A percentile compares a stretch with the other conserved stretches of the same genome.
Conservation (phyloP, 2,113 vertebrate genomes). For the Podarcis cretensis region DNA sequence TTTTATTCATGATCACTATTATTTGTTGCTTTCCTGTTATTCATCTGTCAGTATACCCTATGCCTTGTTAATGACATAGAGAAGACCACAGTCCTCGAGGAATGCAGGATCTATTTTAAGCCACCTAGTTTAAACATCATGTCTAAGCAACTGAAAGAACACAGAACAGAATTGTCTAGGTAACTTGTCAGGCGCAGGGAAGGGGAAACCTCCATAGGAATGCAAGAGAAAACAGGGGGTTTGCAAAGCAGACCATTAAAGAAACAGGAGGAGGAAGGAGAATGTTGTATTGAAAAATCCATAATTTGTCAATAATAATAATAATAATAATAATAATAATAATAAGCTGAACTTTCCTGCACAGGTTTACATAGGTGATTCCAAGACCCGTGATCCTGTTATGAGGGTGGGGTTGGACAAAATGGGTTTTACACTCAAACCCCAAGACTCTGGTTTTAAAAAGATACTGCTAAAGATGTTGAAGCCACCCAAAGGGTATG, state of each 20-base stretch:
- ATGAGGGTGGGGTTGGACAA: no score
- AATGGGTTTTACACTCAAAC: no score
- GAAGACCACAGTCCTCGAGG: not conserved
- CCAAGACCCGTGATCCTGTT: not conserved
- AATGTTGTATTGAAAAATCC: not conserved
- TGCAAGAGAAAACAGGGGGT: not conserved
- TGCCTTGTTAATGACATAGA: not conserved
- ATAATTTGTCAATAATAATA: not conserved
- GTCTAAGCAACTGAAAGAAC: not conserved
- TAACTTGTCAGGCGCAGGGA: not conserved
- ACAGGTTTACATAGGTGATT: not conserved
- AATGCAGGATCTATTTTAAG: slow-evolving; percentile 19
- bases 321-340: no score
- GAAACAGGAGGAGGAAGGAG: not conserved
- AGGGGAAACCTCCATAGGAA: not conserved
- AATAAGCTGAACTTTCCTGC: not conserved
- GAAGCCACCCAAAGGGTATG: no score
- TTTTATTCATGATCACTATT: slow-evolving; percentile 12
- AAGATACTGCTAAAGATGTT: no score
- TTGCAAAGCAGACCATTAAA: not conserved
- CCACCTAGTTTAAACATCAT: not conserved
- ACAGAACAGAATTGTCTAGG: not conserved
- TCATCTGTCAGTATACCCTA: not conserved
- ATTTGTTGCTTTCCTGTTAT: not conserved
- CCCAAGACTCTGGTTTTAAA: no score